Evolutionary conservation across 2,888 invertebrate genomes (phyloP).

Genomic region (Gymnoscelis rufifasciata): DNA sequence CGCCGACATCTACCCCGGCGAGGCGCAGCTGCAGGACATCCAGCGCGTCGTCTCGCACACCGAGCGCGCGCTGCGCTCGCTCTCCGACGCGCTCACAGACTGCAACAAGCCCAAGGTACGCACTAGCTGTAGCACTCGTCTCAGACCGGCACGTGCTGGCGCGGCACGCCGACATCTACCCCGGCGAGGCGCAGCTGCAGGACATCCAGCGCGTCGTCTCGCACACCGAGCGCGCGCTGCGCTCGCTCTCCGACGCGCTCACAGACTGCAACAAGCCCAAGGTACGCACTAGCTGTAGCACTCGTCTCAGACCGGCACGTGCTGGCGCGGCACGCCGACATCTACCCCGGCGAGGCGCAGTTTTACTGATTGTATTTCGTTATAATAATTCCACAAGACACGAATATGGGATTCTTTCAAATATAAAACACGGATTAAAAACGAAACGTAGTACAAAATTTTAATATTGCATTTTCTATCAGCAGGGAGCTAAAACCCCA

Average conservation of each 20-base stretch:
- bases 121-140: no score
- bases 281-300: no score
- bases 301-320: no score
- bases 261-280: constrained; percentile 78
- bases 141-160: no score
- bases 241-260: constrained; percentile 94
- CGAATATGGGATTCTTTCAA: no score
- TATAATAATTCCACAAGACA: no score
- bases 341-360: constrained; percentile 95
- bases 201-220: constrained; percentile 96
- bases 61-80: constrained; percentile 95
- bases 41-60: constrained; percentile 95
- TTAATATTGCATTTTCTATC: no score
- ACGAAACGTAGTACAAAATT: no score
- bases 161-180: constrained; percentile 95
- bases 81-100: constrained; percentile 92
- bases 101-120: constrained; percentile 55
- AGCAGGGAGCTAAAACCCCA: constrained; percentile 36
- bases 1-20: constrained; percentile 95
- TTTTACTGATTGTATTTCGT: no score
- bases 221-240: constrained; percentile 95
- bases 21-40: constrained; percentile 91
- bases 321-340: no score
- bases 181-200: constrained; percentile 92
- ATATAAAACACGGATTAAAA: background rate